Evolutionary conservation across 2,113 vertebrate species (phyloP), one percentile per base, ranked within the genome.

Genomic region (Cyanistes caeruleus): DNA sequence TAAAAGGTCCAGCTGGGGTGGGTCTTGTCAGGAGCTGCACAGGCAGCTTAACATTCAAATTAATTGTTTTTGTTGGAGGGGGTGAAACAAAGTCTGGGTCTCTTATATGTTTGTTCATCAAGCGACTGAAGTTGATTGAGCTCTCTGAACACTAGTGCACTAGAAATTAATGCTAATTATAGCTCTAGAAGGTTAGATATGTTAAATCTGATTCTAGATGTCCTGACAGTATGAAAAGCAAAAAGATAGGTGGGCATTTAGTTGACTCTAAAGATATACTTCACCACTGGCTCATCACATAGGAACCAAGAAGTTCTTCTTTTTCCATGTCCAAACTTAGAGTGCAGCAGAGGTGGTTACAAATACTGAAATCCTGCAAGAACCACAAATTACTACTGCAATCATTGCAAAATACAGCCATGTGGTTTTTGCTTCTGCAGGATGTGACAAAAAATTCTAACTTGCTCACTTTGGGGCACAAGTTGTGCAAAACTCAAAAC

Each of bases 151-250:
- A 67, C 33, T 49, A 77, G n/a, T 44, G 79, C 24, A 81, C 51
- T 30, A 86, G 31, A 93, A 96, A 93, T 86, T 94, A 90, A 84
- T 74, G 60, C 28, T 84, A 90, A 88, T 91, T 94, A 73, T 27
- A 91, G 20, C 37, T 88, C 80, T 70, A 43, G 63, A 91, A 91
- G 28, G 81, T 77, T 74, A 78, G 39, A 37, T 70, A 74, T 2
- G 22, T 72, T 89, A 91, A 84, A 93, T 81, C 30, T 90, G 39
- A 35, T 92, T 58, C 58, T 69, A 80, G n/a, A 52, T 62, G 31
- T 60, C 63, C 43, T 52, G n/a, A 35, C 43, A 76, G 19, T 31
- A 39, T 72, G 62, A 80, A 90, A 87, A 93, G 35, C 39, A 74
- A 31, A 80, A 89, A 73, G 35, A 78, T 83, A 52, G 15, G 39